A percentile compares a stretch with the other conserved stretches of the same genome.
Conservation (phyloP, 1,140 invertebrate species). For the Neomicropteryx cornuta region DNA sequence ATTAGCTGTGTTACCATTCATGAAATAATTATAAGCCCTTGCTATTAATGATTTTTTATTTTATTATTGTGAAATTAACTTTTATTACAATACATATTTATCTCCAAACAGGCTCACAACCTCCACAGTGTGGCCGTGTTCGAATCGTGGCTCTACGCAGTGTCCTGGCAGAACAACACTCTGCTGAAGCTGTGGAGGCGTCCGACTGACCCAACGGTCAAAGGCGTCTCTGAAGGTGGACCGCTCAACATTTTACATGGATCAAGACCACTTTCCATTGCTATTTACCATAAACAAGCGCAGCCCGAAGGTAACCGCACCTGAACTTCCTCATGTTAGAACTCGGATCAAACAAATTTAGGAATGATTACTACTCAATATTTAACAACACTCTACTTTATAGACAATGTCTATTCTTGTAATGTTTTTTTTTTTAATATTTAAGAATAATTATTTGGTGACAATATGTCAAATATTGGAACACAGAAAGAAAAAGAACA, state of each 20-base stretch:
- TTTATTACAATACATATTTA: conserved; percentile 26
- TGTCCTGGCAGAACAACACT: conserved; percentile 51
- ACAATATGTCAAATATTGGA: no score
- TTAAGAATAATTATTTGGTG: no score
- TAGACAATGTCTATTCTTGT: no score
- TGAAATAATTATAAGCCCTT: background rate
- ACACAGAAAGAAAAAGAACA: no score
- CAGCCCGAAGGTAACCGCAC: conserved; percentile 56
- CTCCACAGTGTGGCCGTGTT: conserved; percentile 60
- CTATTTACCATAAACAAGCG: conserved; percentile 60
- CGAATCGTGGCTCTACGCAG: conserved; percentile 54
- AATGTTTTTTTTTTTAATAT: no score
- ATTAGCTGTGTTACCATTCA: no score
- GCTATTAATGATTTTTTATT: conserved; percentile 1
- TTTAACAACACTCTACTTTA: no score
- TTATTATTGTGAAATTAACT: background rate
- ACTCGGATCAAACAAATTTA: background rate
- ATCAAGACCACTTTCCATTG: conserved; percentile 47
- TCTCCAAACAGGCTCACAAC: conserved; percentile 45
- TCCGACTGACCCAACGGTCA: background rate
- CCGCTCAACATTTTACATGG: conserved; percentile 12
- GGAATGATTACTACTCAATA: no score
- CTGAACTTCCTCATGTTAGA: background rate
- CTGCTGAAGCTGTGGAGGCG: conserved; percentile 38
- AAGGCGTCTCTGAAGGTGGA: background rate